Percentiles rank a stretch among this genome's conserved stretches.
phyloP scores from a whole-genome alignment of 2,797 vertebrate species.

The Rhabdomys pumilio region DNA sequence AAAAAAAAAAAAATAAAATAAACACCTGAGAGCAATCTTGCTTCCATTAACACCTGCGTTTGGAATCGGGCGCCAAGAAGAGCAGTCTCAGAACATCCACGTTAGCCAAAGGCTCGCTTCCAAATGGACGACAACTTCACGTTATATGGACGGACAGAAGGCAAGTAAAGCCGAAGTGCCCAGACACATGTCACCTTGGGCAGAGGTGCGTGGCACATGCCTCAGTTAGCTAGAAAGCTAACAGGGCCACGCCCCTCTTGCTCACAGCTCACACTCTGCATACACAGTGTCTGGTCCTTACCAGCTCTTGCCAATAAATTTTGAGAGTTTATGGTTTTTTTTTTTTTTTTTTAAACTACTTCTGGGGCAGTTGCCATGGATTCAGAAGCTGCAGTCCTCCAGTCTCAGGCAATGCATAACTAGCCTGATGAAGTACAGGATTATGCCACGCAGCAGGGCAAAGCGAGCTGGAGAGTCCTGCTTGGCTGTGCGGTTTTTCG shows the following conservation, averaged over 20 bases:
- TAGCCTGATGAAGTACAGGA: background rate
- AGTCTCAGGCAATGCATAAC: too few species aligned
- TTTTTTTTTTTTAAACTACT: background rate
- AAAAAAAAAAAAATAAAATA: background rate
- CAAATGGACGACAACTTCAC: background rate
- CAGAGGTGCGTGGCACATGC: background rate
- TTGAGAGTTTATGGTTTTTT: background rate
- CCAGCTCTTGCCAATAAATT: background rate
- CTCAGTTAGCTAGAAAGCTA: accelerated
- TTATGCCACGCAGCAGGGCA: accelerated
- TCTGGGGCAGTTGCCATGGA: background rate
- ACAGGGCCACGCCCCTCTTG: background rate
- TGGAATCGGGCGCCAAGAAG: slow-evolving; percentile 20
- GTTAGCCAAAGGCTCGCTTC: background rate
- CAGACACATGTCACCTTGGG: background rate
- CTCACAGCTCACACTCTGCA: background rate
- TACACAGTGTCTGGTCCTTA: background rate
- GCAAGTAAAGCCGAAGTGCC: background rate
- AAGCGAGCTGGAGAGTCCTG: background rate
- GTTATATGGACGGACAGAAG: background rate
- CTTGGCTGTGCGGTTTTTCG: background rate
- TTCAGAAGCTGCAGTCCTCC: background rate
- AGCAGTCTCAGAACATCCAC: background rate
- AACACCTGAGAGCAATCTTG: background rate
- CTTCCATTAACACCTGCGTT: background rate